Base-by-base conservation (phyloP, 2,113 vertebrate genomes). In the Equus przewalskii region DNA sequence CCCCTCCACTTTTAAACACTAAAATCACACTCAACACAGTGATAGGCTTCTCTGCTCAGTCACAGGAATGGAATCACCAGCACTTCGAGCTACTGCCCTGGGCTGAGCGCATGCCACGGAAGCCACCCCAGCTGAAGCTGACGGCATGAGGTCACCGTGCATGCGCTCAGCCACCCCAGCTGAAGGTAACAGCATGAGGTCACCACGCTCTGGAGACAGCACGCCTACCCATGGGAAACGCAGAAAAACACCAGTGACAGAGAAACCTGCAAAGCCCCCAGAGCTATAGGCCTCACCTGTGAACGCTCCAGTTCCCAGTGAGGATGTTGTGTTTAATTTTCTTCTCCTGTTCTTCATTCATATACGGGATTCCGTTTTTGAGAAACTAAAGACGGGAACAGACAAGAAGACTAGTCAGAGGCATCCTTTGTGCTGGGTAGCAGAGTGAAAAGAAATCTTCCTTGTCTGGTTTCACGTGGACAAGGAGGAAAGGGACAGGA, bases 311-410 rank as follows among this genome's bases (percentile, higher is more conserved):
- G 92, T 93, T 97, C 41, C 98, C 98, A 0, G 70, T 86, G 49
- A 97, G 82, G 91, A 99, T 98, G 15, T 11, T 78, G 89, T 97
- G 98, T 16, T 84, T 98, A 30, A 99, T 65, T 65, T 89, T 98
- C 97, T 98, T 94, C 97, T 99, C 99, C 94, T 99, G 99, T 24
- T 95, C 97, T 87, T 99, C 98, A 62, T 99, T 99, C 98, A 99
- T 98, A 54, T 99, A 99, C 0, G 99, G 99, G 84, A 99, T 99
- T 79, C 99, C 99, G 14, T 99, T 98, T 91, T 98, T 99, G 90
- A 99, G 98, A 96, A 99, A 99, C 99, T 99, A 72, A 75, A 73
- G 1, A 1, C 1, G 1, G 51, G 56, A 73, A 87, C 70, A 92
- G 73, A 90, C 6, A 16, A 28, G 79, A n/a, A 49, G 58, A 44